Percentiles rank a stretch among this genome's conserved stretches.
Evolutionary conservation across 2,113 vertebrate species (phyloP).

Genomic region (Rafetus swinhoei): DNA sequence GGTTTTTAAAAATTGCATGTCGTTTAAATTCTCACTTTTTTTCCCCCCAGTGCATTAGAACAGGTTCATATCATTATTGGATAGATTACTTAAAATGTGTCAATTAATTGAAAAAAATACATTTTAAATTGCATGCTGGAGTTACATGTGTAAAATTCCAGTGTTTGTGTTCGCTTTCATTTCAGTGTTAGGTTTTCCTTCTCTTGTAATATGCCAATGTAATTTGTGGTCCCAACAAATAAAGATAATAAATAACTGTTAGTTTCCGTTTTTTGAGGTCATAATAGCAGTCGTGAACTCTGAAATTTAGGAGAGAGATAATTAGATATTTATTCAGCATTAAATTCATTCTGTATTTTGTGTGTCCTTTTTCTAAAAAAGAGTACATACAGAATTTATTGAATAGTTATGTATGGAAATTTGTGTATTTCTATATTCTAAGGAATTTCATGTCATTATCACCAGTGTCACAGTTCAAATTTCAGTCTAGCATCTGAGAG

Average conservation of each 20-base stretch:
- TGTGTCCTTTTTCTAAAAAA: not conserved
- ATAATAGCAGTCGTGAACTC: conserved; percentile 36
- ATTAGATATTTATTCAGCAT: not conserved
- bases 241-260: conserved; percentile 39
- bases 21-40: not conserved
- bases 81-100: not conserved
- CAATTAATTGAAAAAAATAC: not conserved
- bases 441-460: not conserved
- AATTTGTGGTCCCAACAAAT: conserved; percentile 2
- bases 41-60: not conserved
- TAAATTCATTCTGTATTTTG: not conserved
- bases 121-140: not conserved
- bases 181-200: not conserved
- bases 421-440: not conserved
- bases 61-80: not conserved
- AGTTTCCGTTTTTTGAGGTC: not conserved
- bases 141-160: conserved; percentile 18
- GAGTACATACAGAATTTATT: not conserved
- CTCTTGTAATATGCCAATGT: not conserved
- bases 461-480: not conserved
- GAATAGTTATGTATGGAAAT: not conserved
- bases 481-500: not conserved
- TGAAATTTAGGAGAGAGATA: conserved; percentile 38
- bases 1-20: not conserved
- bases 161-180: not conserved